Percentiles rank a stretch among this genome's conserved stretches.
phyloP scores from a whole-genome alignment of 35 echinoderm and acorn worm genomes.

The Strongylocentrotus purpuratus region DNA sequence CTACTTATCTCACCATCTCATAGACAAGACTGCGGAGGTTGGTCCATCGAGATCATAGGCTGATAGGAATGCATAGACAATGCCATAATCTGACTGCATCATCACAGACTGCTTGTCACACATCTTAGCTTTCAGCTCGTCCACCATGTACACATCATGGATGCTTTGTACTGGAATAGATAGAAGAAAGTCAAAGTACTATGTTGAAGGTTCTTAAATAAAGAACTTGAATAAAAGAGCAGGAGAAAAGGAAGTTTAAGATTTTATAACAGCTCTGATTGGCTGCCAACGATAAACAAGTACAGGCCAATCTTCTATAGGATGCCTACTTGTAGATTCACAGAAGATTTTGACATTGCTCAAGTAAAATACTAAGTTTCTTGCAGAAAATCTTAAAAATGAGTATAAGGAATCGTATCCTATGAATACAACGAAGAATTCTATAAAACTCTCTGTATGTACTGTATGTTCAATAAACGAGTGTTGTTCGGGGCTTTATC shows the following conservation, averaged over 20 bases:
- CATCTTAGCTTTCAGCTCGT: slow-evolving; percentile 61
- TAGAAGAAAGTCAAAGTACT: background rate
- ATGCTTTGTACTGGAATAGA: slow-evolving; percentile 64
- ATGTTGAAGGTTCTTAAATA: background rate
- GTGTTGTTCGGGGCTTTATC: too few relatives aligned
- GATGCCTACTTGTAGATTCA: too few relatives aligned
- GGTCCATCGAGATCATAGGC: slow-evolving; percentile 73
- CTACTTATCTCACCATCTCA: slow-evolving; percentile 76
- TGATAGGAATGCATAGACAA: slow-evolving; percentile 71
- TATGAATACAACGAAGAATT: too few relatives aligned
- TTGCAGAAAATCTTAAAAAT: too few relatives aligned
- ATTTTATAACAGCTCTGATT: too few relatives aligned
- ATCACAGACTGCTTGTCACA: slow-evolving; percentile 8
- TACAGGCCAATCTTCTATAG: too few relatives aligned
- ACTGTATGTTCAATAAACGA: too few relatives aligned
- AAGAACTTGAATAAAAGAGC: background rate
- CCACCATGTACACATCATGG: slow-evolving; percentile 78
- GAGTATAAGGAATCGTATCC: too few relatives aligned
- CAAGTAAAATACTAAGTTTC: too few relatives aligned
- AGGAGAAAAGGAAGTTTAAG: background rate
- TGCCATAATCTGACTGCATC: slow-evolving; percentile 70
- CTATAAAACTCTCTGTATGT: too few relatives aligned
- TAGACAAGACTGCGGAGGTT: slow-evolving; percentile 33
- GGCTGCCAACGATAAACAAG: too few relatives aligned
- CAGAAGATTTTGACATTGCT: too few relatives aligned